Base-by-base conservation (phyloP, 1,140 invertebrate species). In the Neodiprion fabricii region DNA sequence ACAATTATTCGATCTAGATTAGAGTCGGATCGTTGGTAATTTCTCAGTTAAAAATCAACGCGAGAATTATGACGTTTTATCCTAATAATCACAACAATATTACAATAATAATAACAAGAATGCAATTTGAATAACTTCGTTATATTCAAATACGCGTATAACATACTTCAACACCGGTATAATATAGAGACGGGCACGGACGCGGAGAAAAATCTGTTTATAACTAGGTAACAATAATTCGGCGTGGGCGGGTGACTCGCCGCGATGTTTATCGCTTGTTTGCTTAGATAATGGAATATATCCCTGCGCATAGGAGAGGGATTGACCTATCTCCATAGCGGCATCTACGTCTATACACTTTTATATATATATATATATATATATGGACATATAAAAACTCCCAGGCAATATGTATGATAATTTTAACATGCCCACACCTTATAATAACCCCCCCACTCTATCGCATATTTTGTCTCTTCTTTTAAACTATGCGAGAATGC, bases 361-460 rank as follows among this genome's bases (percentile, higher is more conserved):
- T 53, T 21, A 21, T 21, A 21, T 21, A 21, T 21, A 21, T 21
- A 21, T 21, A 21, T 21, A 21, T 21, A 21, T 21, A 21, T 21
- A 21, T 21, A 21, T 21, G 17, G 17, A 21, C 1, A 21, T 21
- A 21, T 21, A 21, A 21, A 21, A 21, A 21, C 17, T 21, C 17
- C 17, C 17, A 21, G 17, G 10, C 50, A 53, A 53, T 53, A 53
- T 53, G 50, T 53, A 53, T 53, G 50, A 53, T 53, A 53, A 53
- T 53, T 53, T 53, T 53, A 53, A 53, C 50, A 53, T 53, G 50
- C 50, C 50, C 50, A 53, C 50, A 53, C 50, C 50, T 53, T 53
- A 53, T 53, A 53, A 53, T 53, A 53, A 53, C 50, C 50, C 50
- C n/a, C 50, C 10, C n/a, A 53, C n/a, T 53, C n/a, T 53, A 53